Evolutionary conservation across 2,113 vertebrate species (phyloP).

Genomic region (Scopus umbretta): DNA sequence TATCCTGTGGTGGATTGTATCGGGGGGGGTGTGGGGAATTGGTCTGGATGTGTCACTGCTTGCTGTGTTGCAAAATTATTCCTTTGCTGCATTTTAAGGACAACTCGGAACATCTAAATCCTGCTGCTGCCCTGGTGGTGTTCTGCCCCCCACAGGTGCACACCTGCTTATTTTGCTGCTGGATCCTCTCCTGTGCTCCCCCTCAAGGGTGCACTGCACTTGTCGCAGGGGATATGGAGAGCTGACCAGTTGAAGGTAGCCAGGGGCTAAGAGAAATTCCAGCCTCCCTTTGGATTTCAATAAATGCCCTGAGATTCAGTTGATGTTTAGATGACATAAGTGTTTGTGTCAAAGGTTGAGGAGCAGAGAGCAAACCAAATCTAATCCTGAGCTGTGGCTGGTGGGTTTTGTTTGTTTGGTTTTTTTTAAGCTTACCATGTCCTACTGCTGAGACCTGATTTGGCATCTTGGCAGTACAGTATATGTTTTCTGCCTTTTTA

Average conservation of each 20-base stretch:
- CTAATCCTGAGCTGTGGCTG: background rate
- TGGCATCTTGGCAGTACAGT: background rate
- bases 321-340: background rate
- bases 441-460: background rate
- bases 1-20: accelerated
- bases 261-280: background rate
- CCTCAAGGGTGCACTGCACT: background rate
- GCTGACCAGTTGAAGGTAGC: background rate
- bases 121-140: background rate
- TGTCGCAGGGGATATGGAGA: background rate
- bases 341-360: background rate
- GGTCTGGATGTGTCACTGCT: background rate
- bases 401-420: background rate
- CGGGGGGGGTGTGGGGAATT: too few species aligned
- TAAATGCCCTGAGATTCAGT: background rate
- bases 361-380: background rate
- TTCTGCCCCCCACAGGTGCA: background rate
- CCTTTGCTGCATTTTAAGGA: background rate
- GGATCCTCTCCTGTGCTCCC: background rate
- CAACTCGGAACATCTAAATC: background rate
- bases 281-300: background rate
- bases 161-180: background rate
- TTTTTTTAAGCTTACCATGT: background rate
- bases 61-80: background rate
- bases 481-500: background rate